Evolutionary conservation across 2,888 invertebrate genomes (phyloP).

Genomic region (Achlya flavicornis): DNA sequence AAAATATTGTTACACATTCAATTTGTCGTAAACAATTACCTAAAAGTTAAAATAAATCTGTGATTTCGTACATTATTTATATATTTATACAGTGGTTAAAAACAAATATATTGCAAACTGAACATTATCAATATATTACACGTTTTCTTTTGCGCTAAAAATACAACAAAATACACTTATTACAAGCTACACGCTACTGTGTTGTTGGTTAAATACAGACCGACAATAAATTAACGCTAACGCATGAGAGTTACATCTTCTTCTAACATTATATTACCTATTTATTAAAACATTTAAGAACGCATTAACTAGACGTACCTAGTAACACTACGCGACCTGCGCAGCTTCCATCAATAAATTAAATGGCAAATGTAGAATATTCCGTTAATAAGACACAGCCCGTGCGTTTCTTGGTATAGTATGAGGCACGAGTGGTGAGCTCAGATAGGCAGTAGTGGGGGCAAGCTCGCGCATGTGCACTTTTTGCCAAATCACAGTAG

Average conservation of each 20-base stretch:
- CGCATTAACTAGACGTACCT: slow-evolving; percentile 37
- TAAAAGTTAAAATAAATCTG: slow-evolving; percentile 36
- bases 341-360: slow-evolving; percentile 38
- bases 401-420: background rate
- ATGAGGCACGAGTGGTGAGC: too few relatives aligned
- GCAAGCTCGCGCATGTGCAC: too few relatives aligned
- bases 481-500: too few relatives aligned
- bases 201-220: slow-evolving; percentile 58
- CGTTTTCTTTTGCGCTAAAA: slow-evolving; percentile 63
- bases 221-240: slow-evolving; percentile 60
- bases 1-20: slow-evolving; percentile 21
- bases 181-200: slow-evolving; percentile 68
- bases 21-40: slow-evolving; percentile 28
- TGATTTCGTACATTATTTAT: slow-evolving; percentile 38
- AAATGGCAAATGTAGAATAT: slow-evolving; percentile 25
- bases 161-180: slow-evolving; percentile 77
- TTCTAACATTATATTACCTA: slow-evolving; percentile 50
- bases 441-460: too few relatives aligned
- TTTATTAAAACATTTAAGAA: slow-evolving; percentile 49
- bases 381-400: background rate
- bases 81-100: slow-evolving; percentile 36
- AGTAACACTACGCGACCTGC: slow-evolving; percentile 36
- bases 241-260: slow-evolving; percentile 43
- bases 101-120: slow-evolving; percentile 57
- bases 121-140: slow-evolving; percentile 69